Evolutionary conservation across 2,113 vertebrate species (phyloP), one percentile per base, ranked within the genome.

Genomic region (Raja brachyura): DNA sequence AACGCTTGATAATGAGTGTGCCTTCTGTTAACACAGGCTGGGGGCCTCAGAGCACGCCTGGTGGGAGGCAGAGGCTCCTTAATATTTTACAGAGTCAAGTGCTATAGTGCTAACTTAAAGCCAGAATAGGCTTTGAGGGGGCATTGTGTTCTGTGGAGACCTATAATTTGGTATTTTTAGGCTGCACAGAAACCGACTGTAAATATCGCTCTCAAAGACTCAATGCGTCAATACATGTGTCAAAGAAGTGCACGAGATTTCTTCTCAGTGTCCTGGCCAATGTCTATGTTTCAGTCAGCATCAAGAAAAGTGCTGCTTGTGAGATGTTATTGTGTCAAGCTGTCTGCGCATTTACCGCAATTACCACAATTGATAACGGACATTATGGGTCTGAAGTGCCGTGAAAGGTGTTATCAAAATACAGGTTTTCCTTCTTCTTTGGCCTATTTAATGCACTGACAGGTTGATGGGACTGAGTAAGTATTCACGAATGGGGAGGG

Each of bases 81-180:
- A 66, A 90, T 92, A 20, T 92, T 92, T 92, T 54, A 92, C 68
- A 73, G 66, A 92, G 88, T 92, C 66, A 92, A 31, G 88, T 92
- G 88, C 16, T 5, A 73, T 20, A 4, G 7, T 73, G 66, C 20
- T 73, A 54, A 13, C 68, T 73, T 86, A 31, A 16, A 14, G 85
- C 61, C 88, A 20, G 88, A 7, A 10, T 4, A 33, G 56, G n/a
- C 28, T 90, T 90, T 90, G 61, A 66, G 88, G 33, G 14, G 66
- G 31, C 22, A 48, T 2, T 25, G 22, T 9, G 8, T 73, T 68
- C 22, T 13, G 68, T 88, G 83, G 66, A 74, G 20, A 2, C 9
- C 9, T 11, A 28, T 33, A 25, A 92, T 54, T 31, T 54, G 63
- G 20, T n/a, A 16, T 9, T 31, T 68, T 20, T 8, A 61, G 31